These are phyloP conservation scores for Mantis religiosa DNA, from an alignment of 2,888 invertebrate species.

Conservation along the genomic window DNA sequence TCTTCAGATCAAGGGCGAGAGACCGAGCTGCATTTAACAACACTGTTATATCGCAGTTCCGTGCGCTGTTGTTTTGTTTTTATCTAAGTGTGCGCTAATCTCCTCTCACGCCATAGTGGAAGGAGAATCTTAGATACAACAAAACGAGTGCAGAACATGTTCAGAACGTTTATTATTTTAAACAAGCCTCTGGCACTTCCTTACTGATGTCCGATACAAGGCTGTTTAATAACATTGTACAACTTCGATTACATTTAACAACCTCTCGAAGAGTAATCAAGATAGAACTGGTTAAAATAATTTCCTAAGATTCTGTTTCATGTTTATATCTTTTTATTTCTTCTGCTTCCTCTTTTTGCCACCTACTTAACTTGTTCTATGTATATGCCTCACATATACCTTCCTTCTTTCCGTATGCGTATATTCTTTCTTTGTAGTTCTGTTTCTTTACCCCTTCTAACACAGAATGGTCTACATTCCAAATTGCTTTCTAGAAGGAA, in stretches of 20 bases:
- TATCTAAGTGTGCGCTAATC: neutral
- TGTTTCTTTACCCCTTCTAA: too few species aligned
- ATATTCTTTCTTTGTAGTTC: too few species aligned
- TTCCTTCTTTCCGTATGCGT: too few species aligned
- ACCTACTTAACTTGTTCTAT: neutral
- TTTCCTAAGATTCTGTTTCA: neutral
- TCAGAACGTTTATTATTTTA: neutral
- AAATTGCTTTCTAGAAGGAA: too few species aligned
- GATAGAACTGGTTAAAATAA: neutral
- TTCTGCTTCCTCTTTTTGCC: neutral
- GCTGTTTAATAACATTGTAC: neutral
- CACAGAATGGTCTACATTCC: too few species aligned
- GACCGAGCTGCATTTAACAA: too few species aligned
- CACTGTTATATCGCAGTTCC: neutral
- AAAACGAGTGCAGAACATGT: neutral
- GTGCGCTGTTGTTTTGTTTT: neutral
- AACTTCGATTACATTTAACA: neutral
- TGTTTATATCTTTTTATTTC: neutral
- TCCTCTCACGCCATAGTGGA: neutral
- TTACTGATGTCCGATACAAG: neutral
- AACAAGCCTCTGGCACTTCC: neutral
- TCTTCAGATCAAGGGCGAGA: too few species aligned
- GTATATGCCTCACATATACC: too few species aligned
- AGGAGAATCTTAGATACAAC: neutral
- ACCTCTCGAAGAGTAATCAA: neutral